Conservation (phyloP, 2,113 vertebrate species). For the Microtus montanus region DNA sequence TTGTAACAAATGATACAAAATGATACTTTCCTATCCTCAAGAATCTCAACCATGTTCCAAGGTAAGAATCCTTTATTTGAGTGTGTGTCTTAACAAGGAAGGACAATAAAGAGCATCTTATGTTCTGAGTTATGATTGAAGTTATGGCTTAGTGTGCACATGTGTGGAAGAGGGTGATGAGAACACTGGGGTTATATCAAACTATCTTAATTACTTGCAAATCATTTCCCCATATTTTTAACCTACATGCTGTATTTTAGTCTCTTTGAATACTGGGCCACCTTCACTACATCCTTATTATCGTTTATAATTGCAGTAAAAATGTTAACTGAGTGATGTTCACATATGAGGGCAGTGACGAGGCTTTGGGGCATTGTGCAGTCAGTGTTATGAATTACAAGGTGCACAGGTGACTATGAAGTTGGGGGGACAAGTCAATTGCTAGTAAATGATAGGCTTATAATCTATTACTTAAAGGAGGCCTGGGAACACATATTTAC, state of each 20-base stretch:
- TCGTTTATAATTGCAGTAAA: neutral
- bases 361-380: neutral
- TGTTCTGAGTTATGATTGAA: neutral
- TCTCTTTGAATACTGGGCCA: neutral
- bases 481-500: neutral
- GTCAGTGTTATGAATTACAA: neutral
- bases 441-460: neutral
- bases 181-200: neutral
- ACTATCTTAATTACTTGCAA: neutral
- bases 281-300: neutral
- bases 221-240: neutral
- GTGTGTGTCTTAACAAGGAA: neutral
- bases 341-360: neutral
- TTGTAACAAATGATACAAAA: neutral
- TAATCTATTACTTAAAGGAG: neutral
- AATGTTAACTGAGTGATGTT: neutral
- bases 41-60: neutral
- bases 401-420: neutral
- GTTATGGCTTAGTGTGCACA: neutral
- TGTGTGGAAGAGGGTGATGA: accelerated
- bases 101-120: neutral
- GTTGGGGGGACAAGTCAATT: neutral
- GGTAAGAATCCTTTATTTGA: neutral
- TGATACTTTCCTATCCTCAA: neutral
- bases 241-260: neutral